These are phyloP conservation scores for Athripsodes cinereus DNA, from an alignment of 2,888 invertebrate genomes.

Conservation along the genomic window DNA sequence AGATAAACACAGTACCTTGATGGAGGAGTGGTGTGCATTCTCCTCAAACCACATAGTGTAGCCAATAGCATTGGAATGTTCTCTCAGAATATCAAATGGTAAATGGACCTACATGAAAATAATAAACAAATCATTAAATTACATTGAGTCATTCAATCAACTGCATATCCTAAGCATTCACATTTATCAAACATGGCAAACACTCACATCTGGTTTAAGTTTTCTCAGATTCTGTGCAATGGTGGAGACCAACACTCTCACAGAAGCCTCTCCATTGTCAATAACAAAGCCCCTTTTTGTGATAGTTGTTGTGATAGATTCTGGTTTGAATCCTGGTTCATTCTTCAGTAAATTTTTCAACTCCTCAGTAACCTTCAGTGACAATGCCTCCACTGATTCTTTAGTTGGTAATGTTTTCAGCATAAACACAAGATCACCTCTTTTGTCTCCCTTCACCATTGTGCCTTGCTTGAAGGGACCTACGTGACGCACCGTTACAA, in stretches of 20 bases:
- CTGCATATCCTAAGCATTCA: no score
- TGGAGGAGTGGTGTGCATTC: conserved; percentile 93
- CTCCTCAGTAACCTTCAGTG: conserved; percentile 80
- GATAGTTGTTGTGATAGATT: conserved; percentile 33
- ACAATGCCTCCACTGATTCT: conserved; percentile 89
- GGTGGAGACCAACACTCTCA: conserved; percentile 88
- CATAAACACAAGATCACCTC: conserved; percentile 95
- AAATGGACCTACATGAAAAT: conserved; percentile 50
- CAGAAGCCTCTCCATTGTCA: conserved; percentile 75
- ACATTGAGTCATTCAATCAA: no score
- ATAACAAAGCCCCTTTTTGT: conserved; percentile 73
- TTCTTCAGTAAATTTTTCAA: conserved; percentile 67
- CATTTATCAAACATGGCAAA: no score
- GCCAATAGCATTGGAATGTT: conserved; percentile 88
- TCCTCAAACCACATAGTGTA: conserved; percentile 99
- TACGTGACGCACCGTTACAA: conserved; percentile 93
- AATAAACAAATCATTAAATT: neutral
- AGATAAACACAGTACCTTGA: conserved; percentile 56
- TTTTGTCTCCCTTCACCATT: conserved; percentile 91
- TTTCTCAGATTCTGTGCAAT: conserved; percentile 90
- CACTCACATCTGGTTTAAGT: conserved; percentile 72
- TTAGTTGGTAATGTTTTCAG: conserved; percentile 93
- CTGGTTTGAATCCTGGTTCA: conserved; percentile 36
- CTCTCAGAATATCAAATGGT: conserved; percentile 72
- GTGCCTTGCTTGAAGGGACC: conserved; percentile 98